These are phyloP conservation scores for Camptogramma bilineatum DNA, from an alignment of 2,888 invertebrate species.

Conservation along the genomic window DNA sequence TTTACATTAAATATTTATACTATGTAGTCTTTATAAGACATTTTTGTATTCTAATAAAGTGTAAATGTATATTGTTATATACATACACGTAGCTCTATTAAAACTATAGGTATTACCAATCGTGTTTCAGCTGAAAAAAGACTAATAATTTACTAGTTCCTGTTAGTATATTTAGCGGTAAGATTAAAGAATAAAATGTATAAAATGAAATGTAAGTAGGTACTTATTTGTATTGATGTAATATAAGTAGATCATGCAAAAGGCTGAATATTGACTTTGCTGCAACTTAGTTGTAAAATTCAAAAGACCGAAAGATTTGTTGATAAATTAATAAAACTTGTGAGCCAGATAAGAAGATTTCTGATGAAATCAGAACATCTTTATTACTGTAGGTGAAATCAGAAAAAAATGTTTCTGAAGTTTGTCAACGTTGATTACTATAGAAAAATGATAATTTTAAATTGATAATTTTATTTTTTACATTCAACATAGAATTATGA, in stretches of 20 bases:
- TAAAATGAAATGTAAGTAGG: no score
- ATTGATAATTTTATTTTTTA: no score
- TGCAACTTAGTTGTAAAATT: not conserved
- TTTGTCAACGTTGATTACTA: no score
- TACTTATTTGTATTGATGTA: not conserved
- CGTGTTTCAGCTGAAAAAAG: constrained; percentile 2
- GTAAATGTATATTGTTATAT: not conserved
- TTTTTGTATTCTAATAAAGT: not conserved
- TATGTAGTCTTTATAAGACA: constrained; percentile 4
- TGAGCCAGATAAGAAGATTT: no score
- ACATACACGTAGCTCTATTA: not conserved
- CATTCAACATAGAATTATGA: no score
- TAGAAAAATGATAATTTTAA: no score
- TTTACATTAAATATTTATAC: not conserved
- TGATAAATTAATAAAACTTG: no score
- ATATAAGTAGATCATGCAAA: not conserved
- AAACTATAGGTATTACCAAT: not conserved
- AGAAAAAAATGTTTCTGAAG: no score
- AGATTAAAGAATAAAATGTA: not conserved
- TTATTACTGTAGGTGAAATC: no score
- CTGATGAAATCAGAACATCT: no score
- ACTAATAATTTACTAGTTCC: constrained; percentile 3
- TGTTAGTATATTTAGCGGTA: not conserved
- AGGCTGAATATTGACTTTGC: not conserved
- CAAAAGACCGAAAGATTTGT: no score